A percentile compares a stretch with the other conserved stretches of the same genome.
These are phyloP conservation scores for Gymnogyps californianus DNA, from an alignment of 2,113 vertebrate genomes.

Conservation along the genomic window DNA sequence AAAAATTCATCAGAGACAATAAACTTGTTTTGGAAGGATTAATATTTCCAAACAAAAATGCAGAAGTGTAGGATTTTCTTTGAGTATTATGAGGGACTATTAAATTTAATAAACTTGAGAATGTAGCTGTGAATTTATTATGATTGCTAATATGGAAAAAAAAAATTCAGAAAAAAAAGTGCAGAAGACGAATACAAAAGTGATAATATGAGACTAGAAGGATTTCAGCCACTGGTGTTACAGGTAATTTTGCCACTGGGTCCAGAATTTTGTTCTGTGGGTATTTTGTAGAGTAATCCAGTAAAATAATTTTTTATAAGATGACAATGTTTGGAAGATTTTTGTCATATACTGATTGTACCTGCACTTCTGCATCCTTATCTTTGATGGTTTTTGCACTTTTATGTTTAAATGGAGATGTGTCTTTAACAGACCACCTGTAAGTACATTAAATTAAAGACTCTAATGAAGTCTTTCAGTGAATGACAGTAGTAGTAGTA, in stretches of 20 bases:
- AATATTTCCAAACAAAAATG: background rate
- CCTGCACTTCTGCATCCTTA: background rate
- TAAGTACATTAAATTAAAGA: background rate
- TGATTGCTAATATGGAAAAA: background rate
- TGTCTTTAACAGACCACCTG: background rate
- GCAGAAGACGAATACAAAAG: background rate
- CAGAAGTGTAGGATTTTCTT: background rate
- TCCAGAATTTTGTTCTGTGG: background rate
- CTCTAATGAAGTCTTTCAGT: background rate
- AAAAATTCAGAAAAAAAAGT: rapidly evolving
- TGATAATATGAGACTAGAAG: background rate
- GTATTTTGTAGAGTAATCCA: background rate
- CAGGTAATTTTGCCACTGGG: background rate
- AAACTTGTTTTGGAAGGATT: background rate
- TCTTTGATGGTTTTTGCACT: background rate
- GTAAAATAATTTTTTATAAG: background rate
- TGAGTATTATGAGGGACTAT: background rate
- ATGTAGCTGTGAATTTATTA: background rate
- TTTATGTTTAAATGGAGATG: background rate
- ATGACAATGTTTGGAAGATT: background rate
- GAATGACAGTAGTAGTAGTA: background rate
- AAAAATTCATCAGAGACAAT: background rate
- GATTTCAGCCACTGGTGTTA: background rate
- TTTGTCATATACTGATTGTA: background rate
- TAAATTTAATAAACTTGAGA: background rate